Evolutionary conservation across 2,888 invertebrate genomes (phyloP), one percentile per base, ranked within the genome.

Genomic region (Ophion costatus): DNA sequence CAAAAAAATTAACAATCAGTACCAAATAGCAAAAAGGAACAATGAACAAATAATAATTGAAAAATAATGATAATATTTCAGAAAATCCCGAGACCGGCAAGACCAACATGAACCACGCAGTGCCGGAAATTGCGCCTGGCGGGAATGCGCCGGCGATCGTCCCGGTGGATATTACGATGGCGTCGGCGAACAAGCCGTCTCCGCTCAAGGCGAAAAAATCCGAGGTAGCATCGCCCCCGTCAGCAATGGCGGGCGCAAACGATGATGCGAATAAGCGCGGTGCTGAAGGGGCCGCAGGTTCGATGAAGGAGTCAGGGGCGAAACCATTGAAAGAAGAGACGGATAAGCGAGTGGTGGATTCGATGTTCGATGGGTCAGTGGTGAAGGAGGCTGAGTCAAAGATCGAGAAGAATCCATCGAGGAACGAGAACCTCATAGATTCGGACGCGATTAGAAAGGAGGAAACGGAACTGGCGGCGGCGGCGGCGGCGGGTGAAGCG

Each of bases 401-500:
- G 59, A 22, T 20, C 7, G 22, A 59, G 22, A 59, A 22, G 1
- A 59, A 20, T 59, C 59, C 20, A 20, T 22, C 59, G 20, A 59
- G 22, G 9, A 59, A 88, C 67, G 91, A 91, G 1, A 90, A 91
- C 89, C 86, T 92, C 83, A 92, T 92, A 1, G 93, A 94, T 81
- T 91, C 91, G 61, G 93, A 93, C 82, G 92, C 91, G 6, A 94
- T 93, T 83, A 93, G 94, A 82, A 94, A 92, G 82, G 94, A 94
- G 83, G 94, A 95, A 87, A 94, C 94, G 5, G 95, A 95, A 90
- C 89, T 94, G 66, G 93, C 94, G 42, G 94, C 38, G 38, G 38
- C 94, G 33, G 91, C 91, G 38, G 74, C 74, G 2, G 93, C 94
- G 66, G 91, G 89, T 56, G 92, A 93, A 63, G 88, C 91, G 22